These are phyloP conservation scores for Xenopus laevis DNA, from an alignment of 2,113 vertebrate genomes.

Conservation along the genomic window DNA sequence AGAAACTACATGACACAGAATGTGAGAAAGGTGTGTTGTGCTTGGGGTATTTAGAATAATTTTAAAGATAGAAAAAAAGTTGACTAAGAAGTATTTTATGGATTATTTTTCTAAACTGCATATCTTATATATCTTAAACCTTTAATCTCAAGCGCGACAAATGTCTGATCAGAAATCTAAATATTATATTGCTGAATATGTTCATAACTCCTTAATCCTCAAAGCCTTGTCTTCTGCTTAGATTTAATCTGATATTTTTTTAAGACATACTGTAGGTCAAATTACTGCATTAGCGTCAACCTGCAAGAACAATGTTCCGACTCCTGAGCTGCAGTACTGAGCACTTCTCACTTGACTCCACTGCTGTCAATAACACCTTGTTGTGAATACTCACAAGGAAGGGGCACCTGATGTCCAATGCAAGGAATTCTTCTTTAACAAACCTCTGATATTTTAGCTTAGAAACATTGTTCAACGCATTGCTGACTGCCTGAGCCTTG, in stretches of 20 bases:
- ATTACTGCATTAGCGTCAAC: background rate
- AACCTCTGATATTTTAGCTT: conserved; percentile 11
- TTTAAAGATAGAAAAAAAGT: too few species aligned
- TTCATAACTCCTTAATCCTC: conserved; percentile 30
- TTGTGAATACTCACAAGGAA: background rate
- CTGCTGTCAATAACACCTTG: conserved; percentile 20
- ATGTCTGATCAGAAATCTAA: conserved; percentile 15
- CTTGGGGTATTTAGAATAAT: too few species aligned
- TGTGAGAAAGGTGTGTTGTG: too few species aligned
- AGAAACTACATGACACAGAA: too few species aligned
- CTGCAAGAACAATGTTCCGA: conserved; percentile 3
- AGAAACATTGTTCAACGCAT: conserved; percentile 33
- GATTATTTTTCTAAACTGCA: too few species aligned
- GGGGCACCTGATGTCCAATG: conserved; percentile 11
- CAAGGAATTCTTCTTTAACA: conserved; percentile 24
- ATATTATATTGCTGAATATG: conserved; percentile 17
- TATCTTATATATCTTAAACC: conserved; percentile 5
- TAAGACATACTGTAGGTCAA: too few species aligned
- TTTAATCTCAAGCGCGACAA: conserved; percentile 7
- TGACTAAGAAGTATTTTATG: too few species aligned
- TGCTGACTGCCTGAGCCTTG: conserved; percentile 23
- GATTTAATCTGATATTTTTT: conserved; percentile 14
- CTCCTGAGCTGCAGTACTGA: background rate
- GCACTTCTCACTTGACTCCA: conserved; percentile 13
- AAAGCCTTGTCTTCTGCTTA: background rate